Evolutionary conservation across 2,113 vertebrate genomes (phyloP), one percentile per base, ranked within the genome.

Genomic region (Tamias sibiricus): DNA sequence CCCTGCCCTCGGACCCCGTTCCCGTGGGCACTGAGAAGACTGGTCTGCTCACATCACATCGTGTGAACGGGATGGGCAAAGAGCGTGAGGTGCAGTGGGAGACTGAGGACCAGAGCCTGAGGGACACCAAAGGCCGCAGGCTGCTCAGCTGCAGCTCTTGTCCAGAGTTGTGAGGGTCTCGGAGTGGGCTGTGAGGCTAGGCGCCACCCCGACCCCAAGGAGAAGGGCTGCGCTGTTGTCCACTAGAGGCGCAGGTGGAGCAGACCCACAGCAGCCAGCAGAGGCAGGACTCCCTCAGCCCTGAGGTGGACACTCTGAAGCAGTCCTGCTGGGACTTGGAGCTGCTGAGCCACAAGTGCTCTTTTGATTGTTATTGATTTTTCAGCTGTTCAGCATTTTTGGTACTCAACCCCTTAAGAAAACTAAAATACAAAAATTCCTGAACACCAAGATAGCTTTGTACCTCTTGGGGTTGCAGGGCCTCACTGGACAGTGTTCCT

Each of bases 281-380:
- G 98, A 99, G 98, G 91, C 99, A 99, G 96, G 98, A 98, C 57
- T 97, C 98, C 3, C 98, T 99, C 89, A 99, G 98, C 35, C 98
- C 98, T 0, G 99, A 99, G 98, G 99, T 99, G 90, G 98, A 98
- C 95, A 99, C 99, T 6, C 97, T 99, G 96, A 99, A 99, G 76
- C 99, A 99, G 93, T 99, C 98, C 76, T 99, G 99, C 94, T 98
- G 99, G 98, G 99, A 99, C 95, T 98, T 99, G 86, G 99, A 99
- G 96, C 99, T n/a, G n/a, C n/a, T n/a, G 98, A 69, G 99, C 99
- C 40, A 99, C n/a, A n/a, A n/a, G n/a, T 9, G 14, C 9, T 52
- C 14, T 52, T 2, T 59, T n/a, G 17, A 47, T 69, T 30, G 14
- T 22, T 95, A 30, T 77, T 47, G 44, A 76, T 17, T 44, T 80